These are phyloP conservation scores for Pelodytes ibericus DNA, from an alignment of 2,797 vertebrate genomes.

Conservation along the genomic window DNA sequence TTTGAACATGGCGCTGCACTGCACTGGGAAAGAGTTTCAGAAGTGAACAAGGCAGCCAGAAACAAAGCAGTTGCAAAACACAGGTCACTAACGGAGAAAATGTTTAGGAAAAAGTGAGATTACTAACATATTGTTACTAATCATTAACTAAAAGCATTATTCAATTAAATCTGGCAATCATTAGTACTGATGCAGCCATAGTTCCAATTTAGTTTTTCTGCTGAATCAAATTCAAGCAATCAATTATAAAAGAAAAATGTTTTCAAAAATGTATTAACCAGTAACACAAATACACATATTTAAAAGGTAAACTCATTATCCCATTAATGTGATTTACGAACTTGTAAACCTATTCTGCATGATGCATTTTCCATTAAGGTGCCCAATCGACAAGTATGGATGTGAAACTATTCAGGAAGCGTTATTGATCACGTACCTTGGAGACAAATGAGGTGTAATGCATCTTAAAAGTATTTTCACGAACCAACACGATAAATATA, in stretches of 20 bases:
- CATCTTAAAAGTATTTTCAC: constrained; percentile 26
- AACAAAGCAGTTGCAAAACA: too few species aligned
- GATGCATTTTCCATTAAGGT: constrained; percentile 37
- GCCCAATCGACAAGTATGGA: constrained; percentile 19
- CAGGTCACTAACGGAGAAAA: too few species aligned
- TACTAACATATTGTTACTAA: too few species aligned
- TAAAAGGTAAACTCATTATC: constrained; percentile 17
- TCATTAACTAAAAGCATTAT: too few species aligned
- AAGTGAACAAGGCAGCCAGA: too few species aligned
- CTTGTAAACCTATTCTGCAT: constrained; percentile 36
- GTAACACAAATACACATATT: constrained; percentile 22
- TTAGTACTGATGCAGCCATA: too few species aligned
- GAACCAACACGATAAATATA: constrained; percentile 33
- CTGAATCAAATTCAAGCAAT: not conserved
- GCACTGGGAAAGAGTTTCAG: too few species aligned
- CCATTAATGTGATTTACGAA: constrained; percentile 30
- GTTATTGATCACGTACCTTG: constrained; percentile 35
- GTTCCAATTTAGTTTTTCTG: not conserved
- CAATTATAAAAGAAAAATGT: too few species aligned
- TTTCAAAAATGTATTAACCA: constrained; percentile 2
- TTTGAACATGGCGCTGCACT: too few species aligned
- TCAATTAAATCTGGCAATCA: too few species aligned
- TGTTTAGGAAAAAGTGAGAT: too few species aligned
- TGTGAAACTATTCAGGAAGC: constrained; percentile 30
- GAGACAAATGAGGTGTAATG: constrained; percentile 29